phyloP scores from a whole-genome alignment of 2,888 invertebrate species.

The Cerceris rybyensis region DNA sequence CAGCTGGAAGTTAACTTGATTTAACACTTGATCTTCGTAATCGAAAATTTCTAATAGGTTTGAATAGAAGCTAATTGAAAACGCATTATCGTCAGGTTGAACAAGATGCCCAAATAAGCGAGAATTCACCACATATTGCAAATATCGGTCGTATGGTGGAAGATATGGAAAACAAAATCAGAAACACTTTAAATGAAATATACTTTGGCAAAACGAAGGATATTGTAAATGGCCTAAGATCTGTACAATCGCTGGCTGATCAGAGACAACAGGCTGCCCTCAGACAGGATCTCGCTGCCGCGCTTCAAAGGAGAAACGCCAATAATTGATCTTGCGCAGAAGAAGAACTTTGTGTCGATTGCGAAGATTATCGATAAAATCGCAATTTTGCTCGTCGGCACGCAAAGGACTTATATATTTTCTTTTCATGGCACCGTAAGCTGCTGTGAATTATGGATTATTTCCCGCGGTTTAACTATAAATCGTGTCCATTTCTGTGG shows the following conservation, averaged over 20 bases:
- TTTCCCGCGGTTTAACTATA: too few relatives aligned
- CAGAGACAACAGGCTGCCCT: slow-evolving; percentile 92
- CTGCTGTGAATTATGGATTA: too few relatives aligned
- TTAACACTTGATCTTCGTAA: too few relatives aligned
- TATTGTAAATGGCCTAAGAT: slow-evolving; percentile 96
- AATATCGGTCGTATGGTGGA: slow-evolving; percentile 99
- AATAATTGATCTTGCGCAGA: slow-evolving; percentile 81
- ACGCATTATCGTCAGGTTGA: slow-evolving; percentile 86
- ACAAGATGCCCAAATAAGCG: slow-evolving; percentile 94
- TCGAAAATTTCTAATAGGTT: too few relatives aligned
- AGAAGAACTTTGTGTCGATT: neutral
- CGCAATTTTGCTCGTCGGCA: too few relatives aligned
- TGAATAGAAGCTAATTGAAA: too few relatives aligned
- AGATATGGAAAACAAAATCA: slow-evolving; percentile 99
- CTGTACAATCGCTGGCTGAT: slow-evolving; percentile 92
- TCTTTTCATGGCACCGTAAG: too few relatives aligned
- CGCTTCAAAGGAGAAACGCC: slow-evolving; percentile 91
- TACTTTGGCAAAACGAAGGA: slow-evolving; percentile 99
- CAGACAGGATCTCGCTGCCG: slow-evolving; percentile 92
- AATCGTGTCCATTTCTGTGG: too few relatives aligned
- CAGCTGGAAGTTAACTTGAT: too few relatives aligned
- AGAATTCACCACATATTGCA: slow-evolving; percentile 97
- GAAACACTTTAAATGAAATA: slow-evolving; percentile 98
- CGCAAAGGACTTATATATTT: too few relatives aligned
- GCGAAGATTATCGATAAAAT: too few relatives aligned